phyloP scores from a whole-genome alignment of 2,797 vertebrate genomes.

The Manis pentadactyla region DNA sequence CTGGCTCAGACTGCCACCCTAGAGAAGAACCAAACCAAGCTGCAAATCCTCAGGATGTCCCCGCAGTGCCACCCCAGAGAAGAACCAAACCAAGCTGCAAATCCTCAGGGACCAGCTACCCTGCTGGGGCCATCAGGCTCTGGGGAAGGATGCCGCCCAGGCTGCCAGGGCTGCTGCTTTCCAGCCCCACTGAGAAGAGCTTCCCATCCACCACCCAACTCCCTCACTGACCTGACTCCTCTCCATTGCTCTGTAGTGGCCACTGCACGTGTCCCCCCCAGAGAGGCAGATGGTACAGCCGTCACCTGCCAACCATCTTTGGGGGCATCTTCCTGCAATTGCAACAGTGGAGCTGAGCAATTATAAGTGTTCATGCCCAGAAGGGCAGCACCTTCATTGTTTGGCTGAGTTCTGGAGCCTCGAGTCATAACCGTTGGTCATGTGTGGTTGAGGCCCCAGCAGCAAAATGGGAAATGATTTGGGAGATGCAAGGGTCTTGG shows the following conservation, averaged over 20 bases:
- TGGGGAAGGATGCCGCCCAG: not conserved
- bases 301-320: not conserved
- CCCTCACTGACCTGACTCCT: not conserved
- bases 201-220: not conserved
- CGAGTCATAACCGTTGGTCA: not conserved
- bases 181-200: not conserved
- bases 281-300: rapidly evolving
- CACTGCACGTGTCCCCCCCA: too few relatives aligned
- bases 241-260: not conserved
- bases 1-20: slow-evolving; percentile 71
- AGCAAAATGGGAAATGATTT: not conserved
- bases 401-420: slow-evolving; percentile 40
- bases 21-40: slow-evolving; percentile 38
- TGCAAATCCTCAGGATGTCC: not conserved
- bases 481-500: not conserved
- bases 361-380: not conserved
- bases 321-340: not conserved
- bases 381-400: not conserved
- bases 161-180: not conserved
- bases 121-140: not conserved
- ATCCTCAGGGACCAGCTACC: not conserved
- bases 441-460: not conserved
- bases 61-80: not conserved
- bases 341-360: not conserved
- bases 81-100: not conserved